phyloP scores from a whole-genome alignment of 2,888 invertebrate species.

The Vanessa cardui region DNA sequence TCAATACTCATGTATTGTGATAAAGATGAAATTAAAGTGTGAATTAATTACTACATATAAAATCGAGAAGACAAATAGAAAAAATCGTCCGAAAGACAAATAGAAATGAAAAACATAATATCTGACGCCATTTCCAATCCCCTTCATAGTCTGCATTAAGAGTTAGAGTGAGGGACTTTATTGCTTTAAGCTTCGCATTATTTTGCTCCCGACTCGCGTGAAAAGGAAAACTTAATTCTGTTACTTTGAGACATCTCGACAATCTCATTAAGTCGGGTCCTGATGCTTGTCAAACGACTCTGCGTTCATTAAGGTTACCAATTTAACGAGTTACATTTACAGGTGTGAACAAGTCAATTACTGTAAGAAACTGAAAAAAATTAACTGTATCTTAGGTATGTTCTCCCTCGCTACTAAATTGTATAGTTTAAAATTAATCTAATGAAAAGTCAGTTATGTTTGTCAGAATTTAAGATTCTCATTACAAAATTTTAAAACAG shows the following conservation, averaged over 20 bases:
- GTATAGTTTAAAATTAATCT: no score
- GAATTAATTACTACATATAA: no score
- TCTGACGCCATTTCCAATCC: conserved; percentile 6
- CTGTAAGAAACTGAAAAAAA: no score
- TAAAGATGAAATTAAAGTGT: no score
- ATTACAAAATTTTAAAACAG: no score
- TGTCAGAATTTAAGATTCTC: no score
- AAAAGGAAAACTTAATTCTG: conserved; percentile 80
- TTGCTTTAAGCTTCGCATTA: conserved; percentile 79
- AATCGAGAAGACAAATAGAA: neutral
- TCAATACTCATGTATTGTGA: no score
- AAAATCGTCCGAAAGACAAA: neutral
- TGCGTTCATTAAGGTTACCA: conserved; percentile 48
- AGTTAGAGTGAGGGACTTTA: conserved; percentile 60
- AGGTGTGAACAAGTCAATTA: neutral
- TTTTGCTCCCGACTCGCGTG: conserved; percentile 74
- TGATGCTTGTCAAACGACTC: conserved; percentile 76
- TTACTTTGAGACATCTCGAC: conserved; percentile 82
- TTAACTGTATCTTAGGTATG: no score
- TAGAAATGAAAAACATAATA: neutral
- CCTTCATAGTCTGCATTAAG: conserved; percentile 42
- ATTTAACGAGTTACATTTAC: conserved; percentile 29
- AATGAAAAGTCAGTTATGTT: no score
- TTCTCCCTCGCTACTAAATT: no score
- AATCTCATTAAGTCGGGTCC: conserved; percentile 77